Conservation (phyloP, 2,797 vertebrate species). For the Parambassis ranga region DNA sequence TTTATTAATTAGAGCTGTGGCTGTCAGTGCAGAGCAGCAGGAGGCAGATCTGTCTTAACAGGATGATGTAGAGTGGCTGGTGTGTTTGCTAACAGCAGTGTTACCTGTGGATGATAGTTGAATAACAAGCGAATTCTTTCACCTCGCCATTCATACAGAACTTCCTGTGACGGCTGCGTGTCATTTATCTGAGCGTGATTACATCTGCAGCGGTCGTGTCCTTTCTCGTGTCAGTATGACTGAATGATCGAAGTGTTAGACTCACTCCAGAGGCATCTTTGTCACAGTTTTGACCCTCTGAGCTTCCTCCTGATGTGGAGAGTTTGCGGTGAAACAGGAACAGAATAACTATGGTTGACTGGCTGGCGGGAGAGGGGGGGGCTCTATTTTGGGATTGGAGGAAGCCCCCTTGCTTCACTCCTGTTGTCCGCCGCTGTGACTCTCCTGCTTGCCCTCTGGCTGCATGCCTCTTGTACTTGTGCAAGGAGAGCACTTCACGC, state of each 20-base stretch:
- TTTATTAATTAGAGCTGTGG: no score
- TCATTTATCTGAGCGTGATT: no score
- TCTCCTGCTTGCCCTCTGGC: constrained; percentile 48
- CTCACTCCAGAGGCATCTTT: not conserved
- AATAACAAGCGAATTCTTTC: no score
- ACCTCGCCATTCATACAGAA: not conserved
- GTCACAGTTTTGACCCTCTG: not conserved
- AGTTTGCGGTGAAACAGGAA: no score
- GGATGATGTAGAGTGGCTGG: no score
- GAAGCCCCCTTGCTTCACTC: constrained; percentile 37
- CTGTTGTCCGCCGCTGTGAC: constrained; percentile 38
- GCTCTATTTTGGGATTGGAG: constrained; percentile 56
- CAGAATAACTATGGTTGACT: constrained; percentile 13
- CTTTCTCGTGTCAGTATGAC: no score
- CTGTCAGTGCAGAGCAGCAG: no score
- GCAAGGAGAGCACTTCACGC: constrained; percentile 63
- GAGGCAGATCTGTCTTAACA: no score
- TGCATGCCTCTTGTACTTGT: constrained; percentile 43
- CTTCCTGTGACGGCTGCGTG: not conserved
- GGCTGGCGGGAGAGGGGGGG: not conserved
- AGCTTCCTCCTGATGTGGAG: constrained; percentile 1
- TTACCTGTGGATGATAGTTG: no score
- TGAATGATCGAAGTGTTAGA: no score
- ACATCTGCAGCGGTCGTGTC: not conserved
- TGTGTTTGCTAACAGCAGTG: no score